A percentile compares a stretch with the other conserved stretches of the same genome.
phyloP scores from a whole-genome alignment of 1,140 invertebrate species.

The Drosophila baimaii region DNA sequence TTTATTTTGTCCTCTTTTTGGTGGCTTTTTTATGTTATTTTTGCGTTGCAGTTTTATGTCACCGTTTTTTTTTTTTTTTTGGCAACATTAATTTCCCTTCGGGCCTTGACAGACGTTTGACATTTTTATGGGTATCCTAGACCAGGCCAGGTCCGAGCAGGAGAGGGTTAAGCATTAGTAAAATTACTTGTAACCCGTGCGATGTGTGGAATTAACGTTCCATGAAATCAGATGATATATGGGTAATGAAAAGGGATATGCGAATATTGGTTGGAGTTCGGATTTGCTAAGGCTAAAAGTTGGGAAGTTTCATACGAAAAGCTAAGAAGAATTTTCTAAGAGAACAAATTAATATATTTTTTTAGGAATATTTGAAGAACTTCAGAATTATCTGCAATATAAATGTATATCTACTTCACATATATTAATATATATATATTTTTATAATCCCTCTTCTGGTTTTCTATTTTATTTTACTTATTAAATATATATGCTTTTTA shows the following conservation, averaged over 20 bases:
- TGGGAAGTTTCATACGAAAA: too few species aligned
- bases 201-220: constrained; percentile 53
- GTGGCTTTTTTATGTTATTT: constrained; percentile 73
- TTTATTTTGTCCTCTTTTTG: constrained; percentile 52
- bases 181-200: constrained; percentile 66
- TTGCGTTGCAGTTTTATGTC: constrained; percentile 77
- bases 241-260: constrained; percentile 18
- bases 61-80: constrained; percentile 33
- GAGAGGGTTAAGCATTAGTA: constrained; percentile 64
- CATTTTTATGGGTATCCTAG: constrained; percentile 54
- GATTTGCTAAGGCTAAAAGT: not conserved
- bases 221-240: constrained; percentile 72
- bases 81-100: constrained; percentile 68
- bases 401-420: too few species aligned
- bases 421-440: too few species aligned
- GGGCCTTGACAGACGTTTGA: constrained; percentile 72
- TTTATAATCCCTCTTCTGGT: too few species aligned
- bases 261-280: not conserved
- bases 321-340: too few species aligned
- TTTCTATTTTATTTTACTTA: too few species aligned
- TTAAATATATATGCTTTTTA: too few species aligned
- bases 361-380: too few species aligned
- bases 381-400: too few species aligned
- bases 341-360: not conserved
- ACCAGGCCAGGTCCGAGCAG: not conserved